Conservation (phyloP, 2,113 vertebrate species). For the Equus przewalskii region DNA sequence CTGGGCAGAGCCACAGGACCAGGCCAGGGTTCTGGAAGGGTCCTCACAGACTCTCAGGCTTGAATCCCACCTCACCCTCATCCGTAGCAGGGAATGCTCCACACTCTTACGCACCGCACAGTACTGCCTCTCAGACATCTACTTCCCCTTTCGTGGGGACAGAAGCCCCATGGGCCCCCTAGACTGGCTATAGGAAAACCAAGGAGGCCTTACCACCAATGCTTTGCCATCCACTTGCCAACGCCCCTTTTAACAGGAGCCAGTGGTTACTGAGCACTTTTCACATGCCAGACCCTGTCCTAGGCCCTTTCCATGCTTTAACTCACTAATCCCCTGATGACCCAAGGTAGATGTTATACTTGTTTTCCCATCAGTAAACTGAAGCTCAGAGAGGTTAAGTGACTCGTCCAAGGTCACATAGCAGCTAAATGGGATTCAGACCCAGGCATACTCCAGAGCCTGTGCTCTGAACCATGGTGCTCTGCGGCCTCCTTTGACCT, state of each 20-base stretch:
- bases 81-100: accelerated
- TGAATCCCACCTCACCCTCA: not conserved
- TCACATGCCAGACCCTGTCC: not conserved
- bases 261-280: not conserved
- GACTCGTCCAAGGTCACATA: conserved; percentile 8
- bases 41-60: not conserved
- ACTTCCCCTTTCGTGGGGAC: not conserved
- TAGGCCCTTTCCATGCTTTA: not conserved
- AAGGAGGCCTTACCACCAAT: not conserved
- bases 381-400: not conserved
- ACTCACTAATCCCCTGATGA: not conserved
- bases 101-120: not conserved
- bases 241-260: not conserved
- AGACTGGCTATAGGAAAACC: not conserved
- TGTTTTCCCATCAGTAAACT: not conserved
- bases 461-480: not conserved
- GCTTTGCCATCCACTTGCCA: not conserved
- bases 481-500: not conserved
- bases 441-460: not conserved
- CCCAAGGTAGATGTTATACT: not conserved
- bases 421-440: not conserved
- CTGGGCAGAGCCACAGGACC: not conserved
- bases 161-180: not conserved
- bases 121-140: not conserved
- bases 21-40: not conserved